phyloP scores from a whole-genome alignment of 2,797 vertebrate genomes.

The Eospalax fontanierii region DNA sequence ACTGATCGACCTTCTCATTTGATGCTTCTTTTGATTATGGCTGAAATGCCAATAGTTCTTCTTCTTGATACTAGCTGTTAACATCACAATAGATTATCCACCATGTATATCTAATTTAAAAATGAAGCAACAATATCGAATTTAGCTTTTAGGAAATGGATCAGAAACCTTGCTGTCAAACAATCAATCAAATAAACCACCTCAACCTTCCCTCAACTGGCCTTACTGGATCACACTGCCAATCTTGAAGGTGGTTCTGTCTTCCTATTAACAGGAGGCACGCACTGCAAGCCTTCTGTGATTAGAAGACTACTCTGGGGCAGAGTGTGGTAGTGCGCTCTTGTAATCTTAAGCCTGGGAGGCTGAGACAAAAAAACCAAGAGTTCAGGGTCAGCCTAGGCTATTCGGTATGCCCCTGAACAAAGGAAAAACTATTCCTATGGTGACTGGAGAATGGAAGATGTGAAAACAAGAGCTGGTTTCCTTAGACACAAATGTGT shows the following conservation, averaged over 20 bases:
- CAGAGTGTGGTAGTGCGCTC: background rate
- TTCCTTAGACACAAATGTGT: background rate
- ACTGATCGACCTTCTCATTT: constrained; percentile 28
- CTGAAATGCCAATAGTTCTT: constrained; percentile 73
- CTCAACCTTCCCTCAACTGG: background rate
- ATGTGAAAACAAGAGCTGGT: background rate
- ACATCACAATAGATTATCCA: constrained; percentile 21
- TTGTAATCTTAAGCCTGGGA: background rate
- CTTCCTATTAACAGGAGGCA: constrained; percentile 11
- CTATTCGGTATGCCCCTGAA: background rate
- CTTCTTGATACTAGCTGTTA: constrained; percentile 64
- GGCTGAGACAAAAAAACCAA: background rate
- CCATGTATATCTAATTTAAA: constrained; percentile 59
- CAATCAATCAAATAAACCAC: constrained; percentile 44
- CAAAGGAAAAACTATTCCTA: background rate
- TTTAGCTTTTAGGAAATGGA: constrained; percentile 36
- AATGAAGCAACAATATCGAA: constrained; percentile 25
- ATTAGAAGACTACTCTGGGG: background rate
- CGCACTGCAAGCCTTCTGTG: background rate
- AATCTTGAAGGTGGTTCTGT: background rate
- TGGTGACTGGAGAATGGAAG: background rate
- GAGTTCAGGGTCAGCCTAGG: background rate
- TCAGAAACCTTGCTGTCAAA: background rate
- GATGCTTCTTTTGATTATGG: constrained; percentile 72
- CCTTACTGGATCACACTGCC: background rate